A percentile compares a stretch with the other conserved stretches of the same genome.
These are phyloP conservation scores for Halcyon badia DNA, from an alignment of 2,797 vertebrate species.

Conservation along the genomic window DNA sequence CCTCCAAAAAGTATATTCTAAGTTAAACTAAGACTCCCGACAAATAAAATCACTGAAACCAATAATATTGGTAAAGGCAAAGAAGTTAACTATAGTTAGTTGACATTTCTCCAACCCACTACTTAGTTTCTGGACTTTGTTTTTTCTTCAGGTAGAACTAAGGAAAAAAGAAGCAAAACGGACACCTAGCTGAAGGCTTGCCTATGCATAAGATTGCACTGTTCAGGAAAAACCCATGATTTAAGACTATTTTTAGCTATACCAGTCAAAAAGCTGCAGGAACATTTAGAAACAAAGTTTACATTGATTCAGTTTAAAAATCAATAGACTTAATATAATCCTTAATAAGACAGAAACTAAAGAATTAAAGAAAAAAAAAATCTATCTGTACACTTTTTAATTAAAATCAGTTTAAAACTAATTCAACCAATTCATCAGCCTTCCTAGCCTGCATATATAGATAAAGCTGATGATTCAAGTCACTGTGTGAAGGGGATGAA, in stretches of 20 bases:
- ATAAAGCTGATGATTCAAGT: background rate
- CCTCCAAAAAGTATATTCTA: background rate
- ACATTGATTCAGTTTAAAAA: conserved; percentile 37
- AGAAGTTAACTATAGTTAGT: background rate
- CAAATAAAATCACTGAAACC: background rate
- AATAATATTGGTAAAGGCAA: background rate
- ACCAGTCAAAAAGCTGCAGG: background rate
- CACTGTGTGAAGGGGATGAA: background rate
- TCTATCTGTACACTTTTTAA: conserved; percentile 11
- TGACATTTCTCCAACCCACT: background rate
- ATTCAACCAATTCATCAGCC: conserved; percentile 7
- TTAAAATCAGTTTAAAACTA: conserved; percentile 40
- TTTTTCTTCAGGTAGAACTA: background rate
- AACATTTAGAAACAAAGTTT: conserved; percentile 10
- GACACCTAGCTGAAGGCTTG: background rate
- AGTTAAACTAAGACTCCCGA: background rate
- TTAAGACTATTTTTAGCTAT: conserved; percentile 6
- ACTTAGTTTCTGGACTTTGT: background rate
- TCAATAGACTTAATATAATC: conserved; percentile 23
- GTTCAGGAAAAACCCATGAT: background rate
- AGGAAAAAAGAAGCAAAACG: background rate
- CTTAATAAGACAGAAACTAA: conserved; percentile 3
- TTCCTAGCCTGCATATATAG: background rate
- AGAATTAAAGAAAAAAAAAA: background rate
- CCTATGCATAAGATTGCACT: background rate